Evolutionary conservation across 2,888 invertebrate genomes (phyloP), one percentile per base, ranked within the genome.

Genomic region (Plutella xylostella): DNA sequence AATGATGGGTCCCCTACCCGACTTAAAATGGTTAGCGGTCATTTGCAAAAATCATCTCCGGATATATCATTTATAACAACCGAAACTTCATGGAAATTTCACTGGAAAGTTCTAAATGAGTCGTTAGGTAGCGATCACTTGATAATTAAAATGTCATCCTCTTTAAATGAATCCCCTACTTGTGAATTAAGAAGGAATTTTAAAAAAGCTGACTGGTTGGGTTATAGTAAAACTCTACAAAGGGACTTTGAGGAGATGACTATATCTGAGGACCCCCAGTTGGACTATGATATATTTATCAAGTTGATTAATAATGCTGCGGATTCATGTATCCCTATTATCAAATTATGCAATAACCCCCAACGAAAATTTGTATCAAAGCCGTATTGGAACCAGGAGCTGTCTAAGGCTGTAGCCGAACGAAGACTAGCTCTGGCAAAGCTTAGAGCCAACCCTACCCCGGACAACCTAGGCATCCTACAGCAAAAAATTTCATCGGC

Each of bases 351-450:
- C 42, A 11, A 37, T 14, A 47, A 55, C 39, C 51, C 55, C 3
- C 4, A n/a, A 22, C 39, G 39, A 0, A 51, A 46, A 4, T 58
- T 58, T 46, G 39, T 2, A 1, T 53, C 55, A 0, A 58, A 56
- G 47, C 42, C 48, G 3, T 61, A 56, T 40, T 62, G 58, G 57
- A 51, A 45, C 28, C 3, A 44, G 20, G 11, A 17, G 6, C 20
- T 48, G 9, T 45, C 52, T 15, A 41, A 39, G 33, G 9, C 9
- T n/a, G 47, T 48, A 4, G 47, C 46, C 0, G 37, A 48, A 34
- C 38, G 51, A 9, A 21, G 51, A 9, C 11, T 45, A 19, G 45
- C 48, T 21, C 15, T 50, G n/a, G 17, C 42, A 12, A 39, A 15
- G 25, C 45, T 48, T 42, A 43, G 50, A 42, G 17, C 45, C 20